phyloP scores from a whole-genome alignment of 2,888 invertebrate genomes.

The Imbricaverruca yamaguchii region DNA sequence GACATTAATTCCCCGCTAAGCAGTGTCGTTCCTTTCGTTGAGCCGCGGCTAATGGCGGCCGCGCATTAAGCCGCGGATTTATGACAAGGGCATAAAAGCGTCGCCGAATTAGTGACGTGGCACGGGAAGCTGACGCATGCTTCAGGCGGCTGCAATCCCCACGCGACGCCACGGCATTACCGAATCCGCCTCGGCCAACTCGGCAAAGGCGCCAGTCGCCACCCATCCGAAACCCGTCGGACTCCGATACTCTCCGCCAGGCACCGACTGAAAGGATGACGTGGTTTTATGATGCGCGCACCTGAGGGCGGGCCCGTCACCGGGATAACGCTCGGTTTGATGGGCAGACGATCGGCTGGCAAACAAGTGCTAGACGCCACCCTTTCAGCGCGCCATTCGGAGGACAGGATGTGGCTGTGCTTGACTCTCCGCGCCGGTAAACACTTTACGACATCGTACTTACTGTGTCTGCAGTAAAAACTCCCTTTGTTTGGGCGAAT shows the following conservation, averaged over 20 bases:
- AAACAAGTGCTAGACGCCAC: not conserved
- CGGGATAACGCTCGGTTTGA: not conserved
- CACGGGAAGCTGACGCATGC: not conserved
- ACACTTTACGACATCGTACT: not conserved
- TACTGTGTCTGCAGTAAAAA: not conserved
- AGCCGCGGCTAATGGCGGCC: not conserved
- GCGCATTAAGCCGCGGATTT: not conserved
- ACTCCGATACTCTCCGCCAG: not conserved
- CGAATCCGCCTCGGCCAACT: not conserved
- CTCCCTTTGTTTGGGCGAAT: not conserved
- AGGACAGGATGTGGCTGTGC: not conserved
- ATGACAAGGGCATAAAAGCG: not conserved
- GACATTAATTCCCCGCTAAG: no score
- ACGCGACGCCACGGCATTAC: not conserved
- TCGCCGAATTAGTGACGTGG: not conserved
- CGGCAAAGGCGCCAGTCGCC: not conserved
- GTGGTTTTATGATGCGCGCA: not conserved
- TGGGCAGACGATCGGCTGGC: not conserved
- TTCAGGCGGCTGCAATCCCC: not conserved
- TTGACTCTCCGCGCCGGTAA: not conserved
- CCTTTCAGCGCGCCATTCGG: not conserved
- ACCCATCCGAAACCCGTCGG: no score
- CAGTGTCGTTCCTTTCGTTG: not conserved
- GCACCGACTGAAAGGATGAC: not conserved
- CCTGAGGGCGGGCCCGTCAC: not conserved